These are phyloP conservation scores for Hirtodrosophila duncani DNA, from an alignment of 2,888 invertebrate species.

Conservation along the genomic window DNA sequence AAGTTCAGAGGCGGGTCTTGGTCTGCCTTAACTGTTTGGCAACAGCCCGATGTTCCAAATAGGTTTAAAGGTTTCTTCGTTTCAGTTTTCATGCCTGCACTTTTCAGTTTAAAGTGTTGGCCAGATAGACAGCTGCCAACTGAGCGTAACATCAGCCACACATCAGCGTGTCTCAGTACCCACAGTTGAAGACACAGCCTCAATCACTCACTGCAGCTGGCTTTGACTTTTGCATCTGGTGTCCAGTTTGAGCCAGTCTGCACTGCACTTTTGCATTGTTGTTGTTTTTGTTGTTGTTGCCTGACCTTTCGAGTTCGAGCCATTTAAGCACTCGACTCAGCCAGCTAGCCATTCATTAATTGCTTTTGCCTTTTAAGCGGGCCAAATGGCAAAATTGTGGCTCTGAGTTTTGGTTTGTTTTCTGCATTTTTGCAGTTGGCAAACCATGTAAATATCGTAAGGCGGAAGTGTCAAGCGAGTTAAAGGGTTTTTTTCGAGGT, in stretches of 20 bases:
- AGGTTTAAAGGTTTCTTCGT: conserved; percentile 27
- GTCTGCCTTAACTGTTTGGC: too few relatives aligned
- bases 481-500: too few relatives aligned
- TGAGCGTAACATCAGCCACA: conserved; percentile 37
- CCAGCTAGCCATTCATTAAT: conserved; percentile 49
- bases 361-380: conserved; percentile 56
- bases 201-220: too few relatives aligned
- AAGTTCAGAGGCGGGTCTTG: too few relatives aligned
- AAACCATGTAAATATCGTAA: too few relatives aligned
- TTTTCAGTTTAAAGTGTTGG: conserved; percentile 16
- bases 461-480: too few relatives aligned
- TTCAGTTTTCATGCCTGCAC: conserved; percentile 23
- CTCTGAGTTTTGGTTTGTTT: not conserved
- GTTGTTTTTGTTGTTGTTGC: conserved; percentile 12
- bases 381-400: conserved; percentile 25
- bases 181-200: conserved; percentile 2
- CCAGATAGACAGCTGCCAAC: conserved; percentile 57
- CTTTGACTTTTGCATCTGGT: conserved; percentile 28
- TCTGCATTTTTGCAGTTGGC: not conserved
- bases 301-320: conserved; percentile 43
- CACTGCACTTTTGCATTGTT: too few relatives aligned
- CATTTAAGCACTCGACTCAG: not conserved
- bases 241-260: not conserved
- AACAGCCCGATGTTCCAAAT: too few relatives aligned
- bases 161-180: not conserved